Percentiles rank a stretch among this genome's conserved stretches.
Evolutionary conservation across 1,140 invertebrate genomes (phyloP).

Genomic region (Glossosoma conforme): DNA sequence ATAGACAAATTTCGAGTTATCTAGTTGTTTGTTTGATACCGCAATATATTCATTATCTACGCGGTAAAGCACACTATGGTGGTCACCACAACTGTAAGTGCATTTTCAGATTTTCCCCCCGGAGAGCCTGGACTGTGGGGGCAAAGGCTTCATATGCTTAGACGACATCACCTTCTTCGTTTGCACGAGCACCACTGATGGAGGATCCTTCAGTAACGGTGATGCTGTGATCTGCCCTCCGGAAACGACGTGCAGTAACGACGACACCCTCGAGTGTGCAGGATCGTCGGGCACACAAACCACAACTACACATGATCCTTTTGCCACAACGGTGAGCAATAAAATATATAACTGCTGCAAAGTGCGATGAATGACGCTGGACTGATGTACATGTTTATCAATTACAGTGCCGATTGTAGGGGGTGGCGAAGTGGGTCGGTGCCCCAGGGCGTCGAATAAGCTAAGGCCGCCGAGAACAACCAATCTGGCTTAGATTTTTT

Average conservation of each 20-base stretch:
- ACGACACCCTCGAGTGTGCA: conserved; percentile 39
- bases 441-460: no score
- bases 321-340: no score
- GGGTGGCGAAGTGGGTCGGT: no score
- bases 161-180: conserved; percentile 47
- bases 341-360: no score
- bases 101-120: not conserved
- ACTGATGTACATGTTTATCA: no score
- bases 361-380: no score
- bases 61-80: no score
- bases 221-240: conserved; percentile 38
- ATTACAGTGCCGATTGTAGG: no score
- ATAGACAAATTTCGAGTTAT: not conserved
- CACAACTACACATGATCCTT: not conserved
- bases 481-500: no score
- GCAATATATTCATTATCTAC: not conserved
- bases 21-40: not conserved
- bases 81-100: no score
- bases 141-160: conserved; percentile 43
- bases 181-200: conserved; percentile 43
- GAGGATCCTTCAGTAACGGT: conserved; percentile 38
- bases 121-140: conserved; percentile 37
- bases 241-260: conserved; percentile 35
- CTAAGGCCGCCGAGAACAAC: no score
- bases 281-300: not conserved